These are phyloP conservation scores for Poeciliopsis presidionis DNA, from an alignment of 2,797 vertebrate species.

Conservation along the genomic window DNA sequence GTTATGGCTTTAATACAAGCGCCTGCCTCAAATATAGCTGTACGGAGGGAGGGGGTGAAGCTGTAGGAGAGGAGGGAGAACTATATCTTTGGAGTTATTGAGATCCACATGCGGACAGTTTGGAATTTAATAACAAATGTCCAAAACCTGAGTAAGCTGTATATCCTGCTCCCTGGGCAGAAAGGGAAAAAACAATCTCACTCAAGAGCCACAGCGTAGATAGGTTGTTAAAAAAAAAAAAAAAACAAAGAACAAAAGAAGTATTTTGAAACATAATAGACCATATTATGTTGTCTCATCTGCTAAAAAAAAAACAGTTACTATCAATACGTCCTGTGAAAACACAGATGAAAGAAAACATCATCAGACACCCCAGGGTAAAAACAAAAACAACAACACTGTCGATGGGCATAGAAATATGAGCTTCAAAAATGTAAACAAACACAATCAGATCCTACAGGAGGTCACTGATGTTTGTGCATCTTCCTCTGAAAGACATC, in stretches of 20 bases:
- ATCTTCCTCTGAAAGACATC: constrained; percentile 9
- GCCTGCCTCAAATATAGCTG: neutral
- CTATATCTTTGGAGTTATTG: neutral
- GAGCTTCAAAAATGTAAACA: neutral
- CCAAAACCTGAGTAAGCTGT: neutral
- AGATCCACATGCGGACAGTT: neutral
- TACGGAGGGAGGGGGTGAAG: neutral
- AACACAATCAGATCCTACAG: neutral
- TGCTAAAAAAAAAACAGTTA: neutral
- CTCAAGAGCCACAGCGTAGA: neutral
- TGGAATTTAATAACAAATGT: neutral
- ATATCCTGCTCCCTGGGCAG: neutral
- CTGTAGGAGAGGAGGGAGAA: neutral
- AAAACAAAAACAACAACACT: neutral
- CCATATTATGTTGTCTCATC: neutral
- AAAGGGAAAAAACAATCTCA: too few species aligned
- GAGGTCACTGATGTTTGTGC: neutral
- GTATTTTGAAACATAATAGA: neutral
- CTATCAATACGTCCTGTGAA: neutral
- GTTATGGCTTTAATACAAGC: neutral
- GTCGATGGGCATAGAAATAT: neutral
- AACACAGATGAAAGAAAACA: neutral
- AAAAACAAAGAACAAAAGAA: neutral
- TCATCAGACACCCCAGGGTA: neutral
- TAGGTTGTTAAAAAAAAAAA: neutral